Base-by-base conservation (phyloP, 2,113 vertebrate genomes). In the Seriola rivoliana region DNA sequence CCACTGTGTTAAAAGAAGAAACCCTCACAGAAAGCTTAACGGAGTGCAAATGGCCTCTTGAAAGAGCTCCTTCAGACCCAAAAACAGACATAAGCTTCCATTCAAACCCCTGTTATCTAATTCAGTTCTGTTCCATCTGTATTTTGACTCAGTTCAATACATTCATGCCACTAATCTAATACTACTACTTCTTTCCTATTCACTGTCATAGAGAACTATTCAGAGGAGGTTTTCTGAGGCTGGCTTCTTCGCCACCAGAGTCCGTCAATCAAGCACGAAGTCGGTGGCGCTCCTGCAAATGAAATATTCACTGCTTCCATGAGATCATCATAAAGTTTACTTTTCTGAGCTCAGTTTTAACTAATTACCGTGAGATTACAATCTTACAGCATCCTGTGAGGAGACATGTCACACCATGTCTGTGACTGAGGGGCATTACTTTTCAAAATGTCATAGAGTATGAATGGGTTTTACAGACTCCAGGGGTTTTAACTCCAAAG, bases 31-130 rank as follows among this genome's bases (percentile, higher is more conserved):
- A 65, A 57, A 55, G 70, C 52, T 88, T 78, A 86, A 73, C 29
- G 0, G 63, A 57, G 60, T 67, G 67, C 52, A 80, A 87, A 85
- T 38, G 42, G 54, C 46, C 71, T 68, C 80, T 69, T 92, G 78
- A 89, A 90, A 87, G 78, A 68, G 75, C 59, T 78, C 58, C 58
- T 86, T 88, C 52, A 78, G 62, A 84, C 34, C 60, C 75, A 81
- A 75, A 83, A 64, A 64, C n/a, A 71, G 44, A 66, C 82, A 78
- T 66, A 71, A 85, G 72, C 73, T 65, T 78, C 65, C 67, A 80
- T 79, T 75, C 78, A 88, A 62, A 66, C 11, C 8, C 13, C 17
- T 4, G 68, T 80, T 79, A 81, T 75, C 62, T 60, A 32, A 54
- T 71, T 82, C 68, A 65, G 46, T 60, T 73, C 36, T 60, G 36